Evolutionary conservation across 2,797 vertebrate species (phyloP).

Genomic region (Lateolabrax maculatus): DNA sequence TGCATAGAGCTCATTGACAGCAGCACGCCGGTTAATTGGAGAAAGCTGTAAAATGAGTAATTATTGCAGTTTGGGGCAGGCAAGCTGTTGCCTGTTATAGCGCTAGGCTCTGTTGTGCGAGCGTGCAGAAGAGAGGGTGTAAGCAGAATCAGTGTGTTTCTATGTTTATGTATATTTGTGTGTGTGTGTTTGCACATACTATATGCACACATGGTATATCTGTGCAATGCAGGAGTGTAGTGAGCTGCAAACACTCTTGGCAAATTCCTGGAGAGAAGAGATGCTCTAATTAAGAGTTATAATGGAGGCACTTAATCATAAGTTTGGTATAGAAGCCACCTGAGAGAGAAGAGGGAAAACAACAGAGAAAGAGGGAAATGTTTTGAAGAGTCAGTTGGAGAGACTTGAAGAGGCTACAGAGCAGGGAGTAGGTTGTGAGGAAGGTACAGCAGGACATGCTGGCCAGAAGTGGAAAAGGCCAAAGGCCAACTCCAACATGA

Average conservation of each 20-base stretch:
- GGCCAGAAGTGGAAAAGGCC: constrained; percentile 34
- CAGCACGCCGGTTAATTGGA: constrained; percentile 74
- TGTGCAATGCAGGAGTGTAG: constrained; percentile 33
- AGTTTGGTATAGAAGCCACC: constrained; percentile 52
- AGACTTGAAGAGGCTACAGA: constrained; percentile 40
- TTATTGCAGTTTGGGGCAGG: constrained; percentile 73
- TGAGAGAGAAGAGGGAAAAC: constrained; percentile 31
- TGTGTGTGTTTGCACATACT: neutral
- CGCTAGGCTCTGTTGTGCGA: constrained; percentile 41
- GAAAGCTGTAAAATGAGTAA: constrained; percentile 76
- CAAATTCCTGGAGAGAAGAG: constrained; percentile 62
- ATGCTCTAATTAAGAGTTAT: constrained; percentile 76
- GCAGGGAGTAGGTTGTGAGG: constrained; percentile 22
- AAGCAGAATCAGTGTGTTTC: constrained; percentile 14
- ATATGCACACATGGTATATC: constrained; percentile 28
- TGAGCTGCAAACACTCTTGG: constrained; percentile 52
- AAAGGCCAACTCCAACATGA: constrained; percentile 52
- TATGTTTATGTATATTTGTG: neutral
- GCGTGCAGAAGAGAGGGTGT: constrained; percentile 22
- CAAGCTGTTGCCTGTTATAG: constrained; percentile 71
- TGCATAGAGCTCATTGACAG: constrained; percentile 72
- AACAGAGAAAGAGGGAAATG: constrained; percentile 3
- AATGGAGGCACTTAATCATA: constrained; percentile 78
- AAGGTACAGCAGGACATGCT: constrained; percentile 13
- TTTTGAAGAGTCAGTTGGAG: constrained; percentile 8